Base-by-base conservation (phyloP, 2,797 vertebrate species). In the Danio albolineatus region DNA sequence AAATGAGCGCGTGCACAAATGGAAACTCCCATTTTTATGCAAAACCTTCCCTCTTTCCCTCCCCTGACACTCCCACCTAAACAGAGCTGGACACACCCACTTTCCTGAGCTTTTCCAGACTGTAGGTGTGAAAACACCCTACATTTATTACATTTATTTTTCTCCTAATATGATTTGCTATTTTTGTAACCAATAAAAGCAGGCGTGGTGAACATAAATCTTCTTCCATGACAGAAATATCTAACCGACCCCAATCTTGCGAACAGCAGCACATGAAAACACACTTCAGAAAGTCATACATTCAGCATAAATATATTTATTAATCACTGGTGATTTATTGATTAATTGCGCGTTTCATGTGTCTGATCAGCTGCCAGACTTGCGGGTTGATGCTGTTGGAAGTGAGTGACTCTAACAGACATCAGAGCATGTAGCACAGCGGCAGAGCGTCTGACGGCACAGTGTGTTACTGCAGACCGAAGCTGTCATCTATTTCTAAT, bases 321-420 rank as follows among this genome's bases (percentile, higher is more conserved):
- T 44, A 19, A 28, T 65, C 49, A 36, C 19, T 56, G 36, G 36
- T 64, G 36, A 53, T 64, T 51, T 53, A 65, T 43, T 44, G 61
- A 76, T 65, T 43, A 64, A 65, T 76, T n/a, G 64, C 14, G 75
- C 5, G 2, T 46, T 56, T 76, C 41, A 61, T 60, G 53, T 57
- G 49, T 60, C 53, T 77, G 16, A 41, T 77, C 53, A 46, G 13
- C 41, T 59, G 41, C 53, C 75, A 67, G 53, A 17, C 5, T 12
- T 17, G n/a, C 9, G 13, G 59, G 44, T 51, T 62, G 16, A 62
- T 19, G 38, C 38, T 0, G 10, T 7, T 39, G 28, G 73, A 74
- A 53, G 38, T 56, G 17, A 43, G 69, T 0, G 17, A 44, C 2
- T 14, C 13, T 28, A 54, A 51, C 17, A 59, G 7, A 48, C 75